Evolutionary conservation across 1,140 invertebrate species (phyloP).

Genomic region (Grapholita molesta): DNA sequence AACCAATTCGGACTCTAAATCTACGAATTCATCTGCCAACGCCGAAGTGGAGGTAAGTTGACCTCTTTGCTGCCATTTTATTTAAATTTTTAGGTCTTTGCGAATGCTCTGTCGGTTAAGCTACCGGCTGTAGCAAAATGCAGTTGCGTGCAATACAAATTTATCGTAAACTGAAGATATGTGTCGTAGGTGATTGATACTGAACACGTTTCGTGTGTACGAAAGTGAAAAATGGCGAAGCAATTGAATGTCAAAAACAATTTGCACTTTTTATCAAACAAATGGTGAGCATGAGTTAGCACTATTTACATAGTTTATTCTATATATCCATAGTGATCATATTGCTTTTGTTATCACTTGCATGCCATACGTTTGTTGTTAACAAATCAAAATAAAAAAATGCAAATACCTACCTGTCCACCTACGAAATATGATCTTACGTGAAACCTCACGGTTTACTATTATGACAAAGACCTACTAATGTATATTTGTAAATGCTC

Average conservation of each 20-base stretch:
- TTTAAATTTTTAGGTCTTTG: constrained; percentile 23
- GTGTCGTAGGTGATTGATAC: background rate
- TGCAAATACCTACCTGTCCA: background rate
- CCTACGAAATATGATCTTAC: background rate
- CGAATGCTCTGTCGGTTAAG: background rate
- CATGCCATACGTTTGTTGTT: constrained; percentile 1
- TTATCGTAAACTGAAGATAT: background rate
- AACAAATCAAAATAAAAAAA: background rate
- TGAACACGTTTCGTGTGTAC: constrained; percentile 4
- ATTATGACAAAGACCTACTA: background rate
- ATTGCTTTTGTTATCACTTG: background rate
- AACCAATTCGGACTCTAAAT: constrained; percentile 56
- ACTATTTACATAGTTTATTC: constrained; percentile 21
- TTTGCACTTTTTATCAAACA: constrained; percentile 21
- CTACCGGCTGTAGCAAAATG: background rate
- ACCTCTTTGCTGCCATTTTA: constrained; percentile 49
- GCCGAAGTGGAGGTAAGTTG: constrained; percentile 64
- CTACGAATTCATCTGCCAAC: constrained; percentile 39
- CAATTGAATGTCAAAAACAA: constrained; percentile 52
- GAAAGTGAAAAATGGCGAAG: constrained; percentile 54
- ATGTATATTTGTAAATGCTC: background rate
- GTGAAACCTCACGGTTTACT: background rate
- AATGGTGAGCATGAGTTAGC: constrained; percentile 27
- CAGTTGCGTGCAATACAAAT: background rate
- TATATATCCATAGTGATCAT: background rate